Conservation (phyloP, 2,797 vertebrate genomes). For the Menidia menidia region DNA sequence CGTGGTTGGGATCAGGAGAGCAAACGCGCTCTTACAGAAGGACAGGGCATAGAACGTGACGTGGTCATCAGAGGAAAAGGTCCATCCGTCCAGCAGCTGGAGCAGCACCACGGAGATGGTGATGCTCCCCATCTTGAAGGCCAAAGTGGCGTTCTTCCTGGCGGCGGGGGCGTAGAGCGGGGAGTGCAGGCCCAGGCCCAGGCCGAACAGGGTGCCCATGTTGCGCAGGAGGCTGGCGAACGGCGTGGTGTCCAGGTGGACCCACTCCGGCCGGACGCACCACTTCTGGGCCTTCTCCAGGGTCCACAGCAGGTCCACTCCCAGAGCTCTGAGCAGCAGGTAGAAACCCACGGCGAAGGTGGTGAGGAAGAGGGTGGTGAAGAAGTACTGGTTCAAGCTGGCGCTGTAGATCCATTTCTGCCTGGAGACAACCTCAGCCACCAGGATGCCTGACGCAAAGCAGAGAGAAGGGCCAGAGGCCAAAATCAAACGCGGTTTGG, state of each 20-base stretch:
- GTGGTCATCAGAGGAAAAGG: constrained; percentile 72
- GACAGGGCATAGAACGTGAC: constrained; percentile 80
- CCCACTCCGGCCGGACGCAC: constrained; percentile 89
- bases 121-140: constrained; percentile 69
- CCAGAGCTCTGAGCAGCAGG: constrained; percentile 85
- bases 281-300: constrained; percentile 91
- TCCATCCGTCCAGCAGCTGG: constrained; percentile 79
- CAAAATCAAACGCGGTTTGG: not conserved
- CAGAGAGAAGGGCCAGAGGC: not conserved
- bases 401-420: constrained; percentile 85
- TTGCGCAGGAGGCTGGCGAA: constrained; percentile 95
- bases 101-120: constrained; percentile 74
- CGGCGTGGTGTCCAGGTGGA: constrained; percentile 91
- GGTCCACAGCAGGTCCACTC: constrained; percentile 94
- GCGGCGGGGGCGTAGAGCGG: constrained; percentile 75
- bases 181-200: constrained; percentile 91
- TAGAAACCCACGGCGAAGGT: constrained; percentile 91
- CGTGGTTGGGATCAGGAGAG: constrained; percentile 85
- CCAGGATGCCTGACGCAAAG: constrained; percentile 82
- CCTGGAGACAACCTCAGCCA: constrained; percentile 86
- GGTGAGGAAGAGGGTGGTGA: constrained; percentile 87
- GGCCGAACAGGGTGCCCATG: constrained; percentile 91
- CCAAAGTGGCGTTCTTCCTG: constrained; percentile 42
- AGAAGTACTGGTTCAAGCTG: constrained; percentile 85
- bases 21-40: constrained; percentile 79